phyloP scores from a whole-genome alignment of 2,888 invertebrate genomes.

The Dexiosoma caninum region DNA sequence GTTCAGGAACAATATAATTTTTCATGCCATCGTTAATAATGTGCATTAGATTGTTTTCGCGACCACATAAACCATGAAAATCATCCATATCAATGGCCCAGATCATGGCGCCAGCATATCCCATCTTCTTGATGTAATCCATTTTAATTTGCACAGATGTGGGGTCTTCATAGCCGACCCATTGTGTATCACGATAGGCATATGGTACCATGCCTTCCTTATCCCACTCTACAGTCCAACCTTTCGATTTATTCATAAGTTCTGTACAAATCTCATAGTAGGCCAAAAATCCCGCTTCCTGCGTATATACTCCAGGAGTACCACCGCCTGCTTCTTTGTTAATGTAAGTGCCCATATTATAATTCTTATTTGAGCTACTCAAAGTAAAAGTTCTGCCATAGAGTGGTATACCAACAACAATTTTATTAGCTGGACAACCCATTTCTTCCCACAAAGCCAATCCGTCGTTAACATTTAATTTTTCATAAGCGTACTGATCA shows the following conservation, averaged over 20 bases:
- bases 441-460: conserved; percentile 91
- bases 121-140: conserved; percentile 90
- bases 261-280: conserved; percentile 92
- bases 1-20: conserved; percentile 83
- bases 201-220: conserved; percentile 89
- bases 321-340: conserved; percentile 95
- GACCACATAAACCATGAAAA: conserved; percentile 89
- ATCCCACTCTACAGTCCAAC: conserved; percentile 92
- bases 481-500: conserved; percentile 93
- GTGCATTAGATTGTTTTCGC: conserved; percentile 85
- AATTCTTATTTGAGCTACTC: conserved; percentile 88
- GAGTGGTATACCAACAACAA: conserved; percentile 93
- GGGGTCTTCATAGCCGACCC: conserved; percentile 88
- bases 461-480: conserved; percentile 93
- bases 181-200: conserved; percentile 90
- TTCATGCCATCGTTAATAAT: conserved; percentile 86
- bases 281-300: conserved; percentile 90
- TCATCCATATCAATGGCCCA: conserved; percentile 96
- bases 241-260: conserved; percentile 83
- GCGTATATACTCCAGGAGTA: conserved; percentile 89
- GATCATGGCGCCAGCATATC: conserved; percentile 92
- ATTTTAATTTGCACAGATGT: conserved; percentile 91
- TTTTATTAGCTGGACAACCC: conserved; percentile 91
- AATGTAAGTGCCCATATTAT: conserved; percentile 90
- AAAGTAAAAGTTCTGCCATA: conserved; percentile 92